Evolutionary conservation across 2,113 vertebrate genomes (phyloP).

Genomic region (Vulpes lagopus): DNA sequence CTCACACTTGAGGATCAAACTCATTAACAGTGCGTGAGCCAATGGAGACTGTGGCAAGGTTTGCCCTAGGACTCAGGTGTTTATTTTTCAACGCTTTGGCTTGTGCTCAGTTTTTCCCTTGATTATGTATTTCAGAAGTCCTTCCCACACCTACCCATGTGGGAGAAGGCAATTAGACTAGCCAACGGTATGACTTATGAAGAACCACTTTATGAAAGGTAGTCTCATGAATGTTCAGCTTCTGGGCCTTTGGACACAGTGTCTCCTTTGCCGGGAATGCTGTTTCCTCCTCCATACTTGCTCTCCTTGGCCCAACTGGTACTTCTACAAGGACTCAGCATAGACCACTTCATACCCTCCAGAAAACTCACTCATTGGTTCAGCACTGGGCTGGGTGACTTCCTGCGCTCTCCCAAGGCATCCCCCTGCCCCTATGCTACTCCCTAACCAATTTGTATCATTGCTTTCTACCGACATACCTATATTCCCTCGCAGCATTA

Average conservation of each 20-base stretch:
- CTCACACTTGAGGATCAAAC: background rate
- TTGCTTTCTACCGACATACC: background rate
- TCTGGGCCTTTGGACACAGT: background rate
- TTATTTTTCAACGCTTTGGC: background rate
- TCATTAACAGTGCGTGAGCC: background rate
- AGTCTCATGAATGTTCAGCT: background rate
- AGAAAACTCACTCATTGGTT: background rate
- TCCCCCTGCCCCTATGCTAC: background rate
- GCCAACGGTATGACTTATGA: background rate
- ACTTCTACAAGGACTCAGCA: background rate
- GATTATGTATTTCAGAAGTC: background rate
- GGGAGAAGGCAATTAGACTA: background rate
- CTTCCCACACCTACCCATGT: background rate
- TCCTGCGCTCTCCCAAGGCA: background rate
- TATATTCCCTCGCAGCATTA: background rate
- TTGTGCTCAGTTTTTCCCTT: background rate
- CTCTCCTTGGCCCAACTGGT: background rate
- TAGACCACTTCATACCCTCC: background rate
- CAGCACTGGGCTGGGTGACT: background rate
- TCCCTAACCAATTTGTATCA: background rate
- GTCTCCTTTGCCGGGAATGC: background rate
- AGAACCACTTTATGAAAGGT: background rate
- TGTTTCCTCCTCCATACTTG: background rate
- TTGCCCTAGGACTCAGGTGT: background rate
- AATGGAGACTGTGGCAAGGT: background rate